Base-by-base conservation (phyloP, 2,797 vertebrate species). In the Enteromius radiatus region DNA sequence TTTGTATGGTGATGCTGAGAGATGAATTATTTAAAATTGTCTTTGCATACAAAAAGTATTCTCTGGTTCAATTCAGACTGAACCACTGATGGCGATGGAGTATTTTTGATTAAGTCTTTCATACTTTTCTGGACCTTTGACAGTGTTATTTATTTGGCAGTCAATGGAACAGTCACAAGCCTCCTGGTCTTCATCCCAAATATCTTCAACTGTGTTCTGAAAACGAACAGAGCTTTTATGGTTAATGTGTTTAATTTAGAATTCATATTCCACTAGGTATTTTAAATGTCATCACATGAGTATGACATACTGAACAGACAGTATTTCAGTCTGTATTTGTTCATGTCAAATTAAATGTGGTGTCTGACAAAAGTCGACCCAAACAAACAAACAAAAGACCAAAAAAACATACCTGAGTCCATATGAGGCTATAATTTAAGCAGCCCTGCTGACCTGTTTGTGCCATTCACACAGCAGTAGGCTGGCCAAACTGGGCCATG, bases 381-480 rank as follows among this genome's bases (percentile, higher is more conserved):
- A 78, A 21, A 28, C 28, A 28, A 28, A 28, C 28, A 28, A 28
- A 28, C 33, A 68, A 23, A 36, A 17, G 5, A 41, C 52, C 28
- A n/a, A 10, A 61, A 65, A 43, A 26, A 31, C 38, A 49, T 71
- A 67, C 83, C 70, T 41, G n/a, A 69, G 23, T 31, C 73, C 56
- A 79, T 80, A 31, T 28, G 52, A 80, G 54, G 21, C 41, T 84
- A 49, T 78, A 81, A 84, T 47, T 73, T 61, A n/a, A 63, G 67
- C 28, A 63, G 47, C 45, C 67, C 65, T 69, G 41, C 71, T 77
- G 81, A 65, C 54, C 56, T 68, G 56, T 31, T 69, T 81, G 67
- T 19, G 59, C 36, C 43, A 43, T 63, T 67, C 43, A 52, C 28
- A 17, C 68, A 52, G 64, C 23, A 21, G 64, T 61, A 28, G 19